Evolutionary conservation across 2,797 vertebrate species (phyloP), one percentile per base, ranked within the genome.

Genomic region (Neoniphon sammara): DNA sequence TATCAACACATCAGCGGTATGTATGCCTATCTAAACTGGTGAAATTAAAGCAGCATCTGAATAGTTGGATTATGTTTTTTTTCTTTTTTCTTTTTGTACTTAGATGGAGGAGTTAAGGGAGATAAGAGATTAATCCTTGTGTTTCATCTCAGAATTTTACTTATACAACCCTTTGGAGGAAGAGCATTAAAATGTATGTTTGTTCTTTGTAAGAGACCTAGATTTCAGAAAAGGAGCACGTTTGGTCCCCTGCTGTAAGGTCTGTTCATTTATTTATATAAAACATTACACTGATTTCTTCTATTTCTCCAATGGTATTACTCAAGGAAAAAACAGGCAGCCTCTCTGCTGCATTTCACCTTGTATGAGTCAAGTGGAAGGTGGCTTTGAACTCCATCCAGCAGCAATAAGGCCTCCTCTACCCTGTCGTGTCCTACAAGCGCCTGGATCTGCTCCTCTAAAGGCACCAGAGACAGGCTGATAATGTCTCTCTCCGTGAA

Each of bases 401-500:
- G 80, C 70, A 94, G 83, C 15, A 68, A 4, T 23, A 92, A 75
- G 9, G 93, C 93, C 84, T 94, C 91, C 36, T 91, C 85, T 6
- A 82, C 63, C 62, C 84, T 83, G 69, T 92, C 84, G 0, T 69
- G 58, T 7, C 44, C 74, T 0, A 93, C 80, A 7, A 94, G 91
- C 10, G 80, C 56, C 52, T 86, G 81, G 81, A 94, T 89, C 82
- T 94, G 93, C 56, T 91, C 85, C 25, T 89, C 66, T 1, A 92
- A 20, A 1, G 93, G 87, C 70, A 87, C 86, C 59, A 81, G 73
- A n/a, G 76, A 73, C 80, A 94, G 82, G 63, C 66, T 81, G 80
- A 90, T 86, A 81, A 94, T 78, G 56, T 89, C 86, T 71, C 84
- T 88, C 27, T 93, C 89, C 23, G 89, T 88, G 75, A 93, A 90